Evolutionary conservation across 2,797 vertebrate species (phyloP).

Genomic region (Helicolenus hilgendorfi): DNA sequence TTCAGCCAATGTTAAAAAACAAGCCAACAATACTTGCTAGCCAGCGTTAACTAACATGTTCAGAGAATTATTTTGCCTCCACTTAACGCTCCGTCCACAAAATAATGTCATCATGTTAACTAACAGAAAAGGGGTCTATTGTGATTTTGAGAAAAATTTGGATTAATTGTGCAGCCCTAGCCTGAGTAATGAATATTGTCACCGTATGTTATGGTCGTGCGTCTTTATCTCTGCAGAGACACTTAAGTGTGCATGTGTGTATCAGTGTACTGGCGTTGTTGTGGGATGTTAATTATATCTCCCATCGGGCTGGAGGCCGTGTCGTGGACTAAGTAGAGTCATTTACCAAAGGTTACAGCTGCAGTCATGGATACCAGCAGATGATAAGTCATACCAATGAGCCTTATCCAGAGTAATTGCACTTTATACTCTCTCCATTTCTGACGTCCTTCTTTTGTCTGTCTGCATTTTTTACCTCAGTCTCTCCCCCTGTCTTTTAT

Average conservation of each 20-base stretch:
- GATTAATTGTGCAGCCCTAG: too few species aligned
- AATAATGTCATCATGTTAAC: too few species aligned
- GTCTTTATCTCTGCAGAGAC: constrained; percentile 9
- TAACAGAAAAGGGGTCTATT: too few species aligned
- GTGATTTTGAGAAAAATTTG: too few species aligned
- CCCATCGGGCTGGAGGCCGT: constrained; percentile 56
- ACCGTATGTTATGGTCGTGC: background rate
- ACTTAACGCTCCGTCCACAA: too few species aligned
- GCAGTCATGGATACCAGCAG: constrained; percentile 75
- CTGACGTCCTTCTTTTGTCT: constrained; percentile 13
- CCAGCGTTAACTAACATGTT: too few species aligned
- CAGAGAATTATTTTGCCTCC: too few species aligned
- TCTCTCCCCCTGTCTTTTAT: constrained; percentile 20
- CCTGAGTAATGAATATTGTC: constrained; percentile 4
- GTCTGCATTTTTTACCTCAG: constrained; percentile 21
- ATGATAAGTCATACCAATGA: constrained; percentile 79
- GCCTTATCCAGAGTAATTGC: constrained; percentile 58
- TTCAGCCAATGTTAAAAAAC: too few species aligned
- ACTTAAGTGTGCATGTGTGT: constrained; percentile 5
- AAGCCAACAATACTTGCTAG: too few species aligned
- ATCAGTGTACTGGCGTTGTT: constrained; percentile 37
- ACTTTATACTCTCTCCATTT: constrained; percentile 57
- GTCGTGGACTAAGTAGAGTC: constrained; percentile 77
- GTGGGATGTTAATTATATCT: constrained; percentile 77
- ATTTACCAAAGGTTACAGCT: constrained; percentile 83